Evolutionary conservation across 1,140 invertebrate species (phyloP).

Genomic region (Apis florea): DNA sequence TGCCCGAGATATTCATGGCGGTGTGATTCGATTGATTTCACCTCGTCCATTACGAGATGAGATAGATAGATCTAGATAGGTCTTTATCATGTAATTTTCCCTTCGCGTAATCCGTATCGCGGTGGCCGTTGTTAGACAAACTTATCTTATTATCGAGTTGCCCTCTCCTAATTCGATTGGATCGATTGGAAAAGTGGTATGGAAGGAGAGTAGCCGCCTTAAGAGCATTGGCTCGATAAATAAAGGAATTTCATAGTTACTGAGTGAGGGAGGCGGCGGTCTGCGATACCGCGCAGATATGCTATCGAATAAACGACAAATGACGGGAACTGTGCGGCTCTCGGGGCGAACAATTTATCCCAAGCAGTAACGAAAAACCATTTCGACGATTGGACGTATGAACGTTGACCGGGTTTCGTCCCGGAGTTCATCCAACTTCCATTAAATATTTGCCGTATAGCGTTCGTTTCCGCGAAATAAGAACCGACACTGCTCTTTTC

Average conservation of each 20-base stretch:
- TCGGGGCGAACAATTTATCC: slow-evolving; percentile 18
- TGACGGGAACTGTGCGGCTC: not conserved
- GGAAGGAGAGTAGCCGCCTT: slow-evolving; percentile 41
- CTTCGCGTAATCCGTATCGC: not conserved
- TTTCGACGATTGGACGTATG: not conserved
- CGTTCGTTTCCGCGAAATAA: slow-evolving; percentile 6
- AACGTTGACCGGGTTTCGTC: slow-evolving; percentile 3
- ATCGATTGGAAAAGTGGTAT: slow-evolving; percentile 20
- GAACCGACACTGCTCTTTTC: not conserved
- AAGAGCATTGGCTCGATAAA: slow-evolving; percentile 77
- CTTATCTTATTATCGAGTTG: slow-evolving; percentile 40
- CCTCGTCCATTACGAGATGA: not conserved
- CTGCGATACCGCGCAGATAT: slow-evolving; percentile 52
- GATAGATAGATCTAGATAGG: too few relatives aligned
- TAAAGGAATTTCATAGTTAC: slow-evolving; percentile 69
- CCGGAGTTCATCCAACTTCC: not conserved
- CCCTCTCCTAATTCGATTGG: slow-evolving; percentile 60
- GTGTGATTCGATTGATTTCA: not conserved
- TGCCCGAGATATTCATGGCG: too few relatives aligned
- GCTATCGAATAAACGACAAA: slow-evolving; percentile 36
- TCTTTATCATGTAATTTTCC: too few relatives aligned
- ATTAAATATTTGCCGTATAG: slow-evolving; percentile 26
- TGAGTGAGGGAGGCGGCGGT: not conserved
- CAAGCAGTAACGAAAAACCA: slow-evolving; percentile 1
- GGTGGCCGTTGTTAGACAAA: slow-evolving; percentile 10